phyloP scores from a whole-genome alignment of 2,888 invertebrate species.

The Rhagophthalmus giganteus region DNA sequence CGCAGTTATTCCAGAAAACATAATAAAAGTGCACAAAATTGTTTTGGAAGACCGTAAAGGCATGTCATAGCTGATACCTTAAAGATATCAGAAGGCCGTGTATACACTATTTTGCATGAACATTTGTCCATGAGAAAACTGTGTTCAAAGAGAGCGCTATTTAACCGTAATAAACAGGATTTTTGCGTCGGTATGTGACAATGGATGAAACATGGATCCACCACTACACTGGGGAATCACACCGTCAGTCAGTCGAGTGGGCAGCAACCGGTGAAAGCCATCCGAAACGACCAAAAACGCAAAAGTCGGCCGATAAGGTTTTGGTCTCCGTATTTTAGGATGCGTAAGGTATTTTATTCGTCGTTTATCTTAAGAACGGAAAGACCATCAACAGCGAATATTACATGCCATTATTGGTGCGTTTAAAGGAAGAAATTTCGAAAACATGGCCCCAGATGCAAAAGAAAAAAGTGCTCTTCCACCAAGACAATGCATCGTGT shows the following conservation, averaged over 20 bases:
- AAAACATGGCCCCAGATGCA: constrained; percentile 13
- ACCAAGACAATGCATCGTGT: constrained; percentile 10
- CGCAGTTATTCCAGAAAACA: not conserved
- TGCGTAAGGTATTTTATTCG: constrained; percentile 1
- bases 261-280: not conserved
- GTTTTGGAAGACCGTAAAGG: not conserved
- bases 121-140: constrained; percentile 17
- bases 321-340: too few relatives aligned
- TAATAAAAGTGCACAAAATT: too few relatives aligned
- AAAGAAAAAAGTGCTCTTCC: constrained; percentile 7
- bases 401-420: not conserved
- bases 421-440: constrained; percentile 1
- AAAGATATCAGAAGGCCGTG: constrained; percentile 1
- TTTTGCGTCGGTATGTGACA: not conserved
- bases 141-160: constrained; percentile 9
- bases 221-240: not conserved
- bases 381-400: too few relatives aligned
- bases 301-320: too few relatives aligned
- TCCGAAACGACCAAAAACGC: too few relatives aligned
- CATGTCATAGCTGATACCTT: too few relatives aligned
- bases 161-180: not conserved
- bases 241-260: not conserved
- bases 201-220: not conserved
- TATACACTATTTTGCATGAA: constrained; percentile 1
- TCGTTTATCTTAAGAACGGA: not conserved